Evolutionary conservation across 2,797 vertebrate species (phyloP), one percentile per base, ranked within the genome.

Genomic region (Mareca penelope): DNA sequence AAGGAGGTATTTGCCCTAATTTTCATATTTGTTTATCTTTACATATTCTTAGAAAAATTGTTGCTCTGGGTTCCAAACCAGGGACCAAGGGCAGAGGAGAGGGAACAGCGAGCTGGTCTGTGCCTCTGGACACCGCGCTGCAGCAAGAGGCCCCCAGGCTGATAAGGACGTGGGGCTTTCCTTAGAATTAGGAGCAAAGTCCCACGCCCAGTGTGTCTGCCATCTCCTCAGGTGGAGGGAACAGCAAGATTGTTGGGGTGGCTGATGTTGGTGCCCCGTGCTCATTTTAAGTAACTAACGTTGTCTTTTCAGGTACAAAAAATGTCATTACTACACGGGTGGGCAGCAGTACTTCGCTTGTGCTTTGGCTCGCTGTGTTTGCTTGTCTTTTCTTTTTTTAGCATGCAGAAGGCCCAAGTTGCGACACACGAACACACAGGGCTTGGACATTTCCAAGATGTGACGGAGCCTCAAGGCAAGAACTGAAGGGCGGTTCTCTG

Each of bases 21-120:
- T 95, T 85, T 89, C 80, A 68, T 81, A 80, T 84, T 69, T 81
- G 39, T 79, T 92, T 88, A 59, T 91, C 73, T 91, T 89, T 86
- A 31, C 10, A 46, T 4, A 70, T 61, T 21, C 70, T 73, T 64
- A 28, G 39, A 57, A 80, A 88, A 88, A 88, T 65, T 37, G 24
- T 88, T 78, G 37, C 15, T 86, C 44, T 53, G 61, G 48, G 22
- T 81, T 88, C 88, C 73, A 70, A 70, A 63, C 4, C 4, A 16
- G 55, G 48, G 61, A 33, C 55, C 9, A 83, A 80, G 39, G 15
- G n/a, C 10, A 88, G 63, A 69, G 50, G 12, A 69, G 71, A 60
- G 35, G 50, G 70, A 75, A 33, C 63, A 72, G 23, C 50, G 26
- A 12, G 40, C 65, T 68, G 13, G 17, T 78, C 46, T 59, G 18